Conservation (phyloP, 2,797 vertebrate species). For the Allochrocebus solatus region DNA sequence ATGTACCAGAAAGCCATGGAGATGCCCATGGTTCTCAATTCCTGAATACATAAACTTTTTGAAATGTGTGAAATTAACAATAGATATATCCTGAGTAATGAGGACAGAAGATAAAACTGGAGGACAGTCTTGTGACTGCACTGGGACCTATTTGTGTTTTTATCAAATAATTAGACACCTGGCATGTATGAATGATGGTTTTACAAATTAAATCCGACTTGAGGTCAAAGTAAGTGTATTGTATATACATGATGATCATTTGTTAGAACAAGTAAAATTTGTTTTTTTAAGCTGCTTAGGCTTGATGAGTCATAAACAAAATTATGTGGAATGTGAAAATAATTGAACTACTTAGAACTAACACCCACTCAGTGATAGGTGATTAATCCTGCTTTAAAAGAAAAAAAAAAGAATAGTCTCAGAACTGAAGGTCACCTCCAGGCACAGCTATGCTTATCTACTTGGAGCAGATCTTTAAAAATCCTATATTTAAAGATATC, state of each 20-base stretch:
- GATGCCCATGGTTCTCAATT: neutral
- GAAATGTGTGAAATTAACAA: neutral
- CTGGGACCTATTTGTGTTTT: neutral
- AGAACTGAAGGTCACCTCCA: conserved; percentile 58
- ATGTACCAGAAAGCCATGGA: neutral
- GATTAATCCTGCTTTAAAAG: conserved; percentile 49
- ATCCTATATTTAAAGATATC: conserved; percentile 44
- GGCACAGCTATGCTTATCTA: conserved; percentile 50
- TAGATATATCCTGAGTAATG: neutral
- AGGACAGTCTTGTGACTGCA: neutral
- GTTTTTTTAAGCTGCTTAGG: conserved; percentile 44
- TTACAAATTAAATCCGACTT: conserved; percentile 3
- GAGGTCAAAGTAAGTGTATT: neutral
- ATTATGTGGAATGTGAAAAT: conserved; percentile 13
- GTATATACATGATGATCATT: neutral
- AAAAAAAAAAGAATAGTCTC: neutral
- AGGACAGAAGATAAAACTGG: neutral
- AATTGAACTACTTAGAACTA: conserved; percentile 54
- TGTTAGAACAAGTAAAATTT: conserved; percentile 16
- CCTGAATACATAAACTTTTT: neutral
- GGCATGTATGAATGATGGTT: neutral
- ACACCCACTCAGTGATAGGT: neutral
- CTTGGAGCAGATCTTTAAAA: conserved; percentile 20
- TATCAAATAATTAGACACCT: neutral
- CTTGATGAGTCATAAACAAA: conserved; percentile 23